Conservation (phyloP, 2,113 vertebrate species). For the Neotoma lepida region DNA sequence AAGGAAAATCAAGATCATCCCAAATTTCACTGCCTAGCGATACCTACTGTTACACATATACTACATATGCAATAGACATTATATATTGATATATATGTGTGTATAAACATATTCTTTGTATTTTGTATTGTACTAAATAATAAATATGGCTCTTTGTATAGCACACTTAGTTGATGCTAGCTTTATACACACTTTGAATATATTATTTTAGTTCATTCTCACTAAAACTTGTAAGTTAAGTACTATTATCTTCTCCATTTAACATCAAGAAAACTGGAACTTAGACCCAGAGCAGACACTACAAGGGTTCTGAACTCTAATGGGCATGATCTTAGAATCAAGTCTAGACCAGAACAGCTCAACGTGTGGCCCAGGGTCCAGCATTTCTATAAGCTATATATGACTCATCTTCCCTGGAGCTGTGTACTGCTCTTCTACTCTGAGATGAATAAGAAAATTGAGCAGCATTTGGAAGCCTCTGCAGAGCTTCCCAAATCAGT, state of each 20-base stretch:
- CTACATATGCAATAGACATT: not conserved
- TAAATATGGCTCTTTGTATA: not conserved
- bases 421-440: not conserved
- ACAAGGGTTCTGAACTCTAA: not conserved
- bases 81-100: too few relatives aligned
- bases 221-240: not conserved
- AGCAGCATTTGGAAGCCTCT: not conserved
- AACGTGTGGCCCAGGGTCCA: not conserved
- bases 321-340: not conserved
- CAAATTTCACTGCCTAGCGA: not conserved
- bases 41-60: not conserved
- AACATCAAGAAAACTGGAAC: not conserved
- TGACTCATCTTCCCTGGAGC: not conserved
- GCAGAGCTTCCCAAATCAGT: not conserved
- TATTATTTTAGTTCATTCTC: not conserved
- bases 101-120: not conserved
- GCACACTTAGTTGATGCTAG: not conserved
- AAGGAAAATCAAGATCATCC: conserved; percentile 49
- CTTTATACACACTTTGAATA: not conserved
- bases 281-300: not conserved
- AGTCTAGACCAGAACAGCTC: not conserved
- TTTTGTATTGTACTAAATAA: not conserved
- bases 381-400: not conserved
- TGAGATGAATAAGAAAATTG: not conserved
- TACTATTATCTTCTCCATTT: not conserved